A percentile compares a stretch with the other conserved stretches of the same genome.
phyloP scores from a whole-genome alignment of 2,797 vertebrate genomes.

The Molossus molossus region DNA sequence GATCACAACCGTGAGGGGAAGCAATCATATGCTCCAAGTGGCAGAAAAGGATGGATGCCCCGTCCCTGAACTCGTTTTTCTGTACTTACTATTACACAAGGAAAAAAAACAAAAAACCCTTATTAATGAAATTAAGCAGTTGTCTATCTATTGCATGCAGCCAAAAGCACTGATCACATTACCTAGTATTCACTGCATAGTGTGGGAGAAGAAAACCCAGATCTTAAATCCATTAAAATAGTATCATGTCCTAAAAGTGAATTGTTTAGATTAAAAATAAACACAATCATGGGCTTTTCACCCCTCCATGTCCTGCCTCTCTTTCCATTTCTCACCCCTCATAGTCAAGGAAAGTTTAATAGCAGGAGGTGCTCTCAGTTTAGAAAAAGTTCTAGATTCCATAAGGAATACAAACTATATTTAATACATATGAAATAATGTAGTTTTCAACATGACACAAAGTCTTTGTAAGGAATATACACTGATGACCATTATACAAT shows the following conservation, averaged over 20 bases:
- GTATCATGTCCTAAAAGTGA: neutral
- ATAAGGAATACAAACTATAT: neutral
- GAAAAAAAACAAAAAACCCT: neutral
- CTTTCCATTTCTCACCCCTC: neutral
- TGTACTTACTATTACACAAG: neutral
- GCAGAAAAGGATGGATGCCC: neutral
- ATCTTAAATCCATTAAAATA: neutral
- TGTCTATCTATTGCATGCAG: neutral
- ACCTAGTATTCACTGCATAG: neutral
- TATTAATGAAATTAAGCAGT: neutral
- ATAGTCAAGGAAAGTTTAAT: neutral
- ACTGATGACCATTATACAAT: neutral
- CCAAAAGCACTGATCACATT: neutral
- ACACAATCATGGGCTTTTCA: neutral
- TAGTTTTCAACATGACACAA: neutral
- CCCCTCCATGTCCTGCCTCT: fast-evolving
- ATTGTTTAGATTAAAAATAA: neutral
- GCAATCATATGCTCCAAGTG: neutral
- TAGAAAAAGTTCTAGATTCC: neutral
- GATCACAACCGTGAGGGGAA: slow-evolving; percentile 9
- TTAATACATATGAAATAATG: neutral
- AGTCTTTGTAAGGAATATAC: neutral
- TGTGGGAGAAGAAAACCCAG: neutral
- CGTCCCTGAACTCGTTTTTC: neutral
- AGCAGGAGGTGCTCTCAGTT: neutral